A percentile compares a stretch with the other conserved stretches of the same genome.
These are phyloP conservation scores for Lepidochitona cinerea DNA, from an alignment of 2,888 invertebrate genomes.

Conservation along the genomic window DNA sequence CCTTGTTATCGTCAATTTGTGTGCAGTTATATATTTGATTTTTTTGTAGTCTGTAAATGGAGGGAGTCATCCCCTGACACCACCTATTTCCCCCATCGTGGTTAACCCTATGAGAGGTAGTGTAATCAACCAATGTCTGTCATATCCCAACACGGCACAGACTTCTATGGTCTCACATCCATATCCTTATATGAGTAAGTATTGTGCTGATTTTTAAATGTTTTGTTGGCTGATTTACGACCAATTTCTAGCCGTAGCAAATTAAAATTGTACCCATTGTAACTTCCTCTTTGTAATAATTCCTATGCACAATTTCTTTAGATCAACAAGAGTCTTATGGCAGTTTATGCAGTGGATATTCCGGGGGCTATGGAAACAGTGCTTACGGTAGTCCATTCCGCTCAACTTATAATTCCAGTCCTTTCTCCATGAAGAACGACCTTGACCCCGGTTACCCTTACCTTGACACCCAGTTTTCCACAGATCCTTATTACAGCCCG, in stretches of 20 bases:
- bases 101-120: conserved; percentile 48
- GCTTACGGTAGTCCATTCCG: conserved; percentile 44
- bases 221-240: no score
- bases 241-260: no score
- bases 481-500: conserved; percentile 31
- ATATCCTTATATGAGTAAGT: conserved; percentile 42
- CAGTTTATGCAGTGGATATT: conserved; percentile 23
- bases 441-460: conserved; percentile 40
- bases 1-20: no score
- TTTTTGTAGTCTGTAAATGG: conserved; percentile 38
- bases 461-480: conserved; percentile 24
- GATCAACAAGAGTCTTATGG: conserved; percentile 35
- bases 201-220: no score
- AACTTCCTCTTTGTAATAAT: no score
- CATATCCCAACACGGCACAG: conserved; percentile 33
- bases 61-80: conserved; percentile 45
- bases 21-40: no score
- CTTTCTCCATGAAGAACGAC: conserved; percentile 50
- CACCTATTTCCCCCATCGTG: conserved; percentile 62
- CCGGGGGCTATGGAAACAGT: conserved; percentile 16
- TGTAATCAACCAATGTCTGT: conserved; percentile 50
- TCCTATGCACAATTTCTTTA: no score
- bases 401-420: conserved; percentile 34
- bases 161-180: conserved; percentile 33
- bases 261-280: no score